phyloP scores from a whole-genome alignment of 2,888 invertebrate species.

The Noctua fimbriata region DNA sequence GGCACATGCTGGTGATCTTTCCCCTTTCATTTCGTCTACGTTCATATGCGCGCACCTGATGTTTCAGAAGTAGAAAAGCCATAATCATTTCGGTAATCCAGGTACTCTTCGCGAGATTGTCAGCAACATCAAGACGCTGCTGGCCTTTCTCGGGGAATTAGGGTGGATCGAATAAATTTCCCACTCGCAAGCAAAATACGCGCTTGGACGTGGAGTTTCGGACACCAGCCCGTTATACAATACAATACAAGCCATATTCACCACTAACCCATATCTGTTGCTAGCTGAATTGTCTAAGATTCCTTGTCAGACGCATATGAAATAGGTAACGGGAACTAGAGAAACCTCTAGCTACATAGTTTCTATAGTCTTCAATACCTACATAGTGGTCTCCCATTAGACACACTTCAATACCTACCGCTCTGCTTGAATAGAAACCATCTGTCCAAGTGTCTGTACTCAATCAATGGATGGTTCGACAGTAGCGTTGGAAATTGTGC shows the following conservation, averaged over 20 bases:
- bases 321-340: background rate
- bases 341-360: background rate
- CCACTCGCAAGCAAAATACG: too few species aligned
- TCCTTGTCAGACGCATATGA: background rate
- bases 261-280: background rate
- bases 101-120: too few species aligned
- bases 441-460: slow-evolving; percentile 16
- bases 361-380: slow-evolving; percentile 4
- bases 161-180: too few species aligned
- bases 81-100: too few species aligned
- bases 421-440: slow-evolving; percentile 41
- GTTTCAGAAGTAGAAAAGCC: background rate
- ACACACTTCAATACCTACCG: slow-evolving; percentile 43
- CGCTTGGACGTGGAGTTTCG: too few species aligned
- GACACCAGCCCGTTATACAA: too few species aligned
- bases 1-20: background rate
- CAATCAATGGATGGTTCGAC: slow-evolving; percentile 36
- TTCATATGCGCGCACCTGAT: background rate
- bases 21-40: background rate
- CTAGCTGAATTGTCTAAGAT: background rate
- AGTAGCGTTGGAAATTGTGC: slow-evolving; percentile 21
- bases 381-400: slow-evolving; percentile 9
- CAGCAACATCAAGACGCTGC: too few species aligned
- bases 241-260: background rate
- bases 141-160: too few species aligned